phyloP scores from a whole-genome alignment of 2,113 vertebrate genomes.

The Xiphorhynchus elegans region DNA sequence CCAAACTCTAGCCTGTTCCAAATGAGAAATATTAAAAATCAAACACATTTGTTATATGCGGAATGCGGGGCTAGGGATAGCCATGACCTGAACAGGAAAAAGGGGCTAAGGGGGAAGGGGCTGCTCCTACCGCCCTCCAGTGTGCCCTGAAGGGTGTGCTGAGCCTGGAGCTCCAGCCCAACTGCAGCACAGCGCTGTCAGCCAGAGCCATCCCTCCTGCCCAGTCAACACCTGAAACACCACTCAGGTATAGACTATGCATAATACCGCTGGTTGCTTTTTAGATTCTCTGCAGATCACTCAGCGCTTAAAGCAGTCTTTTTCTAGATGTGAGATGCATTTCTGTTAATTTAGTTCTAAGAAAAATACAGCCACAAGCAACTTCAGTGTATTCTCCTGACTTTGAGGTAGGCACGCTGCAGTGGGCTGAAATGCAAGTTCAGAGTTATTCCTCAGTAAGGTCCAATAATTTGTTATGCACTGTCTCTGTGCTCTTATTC shows the following conservation, averaged over 20 bases:
- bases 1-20: not conserved
- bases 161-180: accelerated
- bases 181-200: accelerated
- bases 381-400: accelerated
- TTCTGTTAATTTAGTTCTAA: not conserved
- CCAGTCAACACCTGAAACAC: not conserved
- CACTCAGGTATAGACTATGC: accelerated
- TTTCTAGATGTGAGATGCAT: not conserved
- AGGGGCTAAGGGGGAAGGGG: not conserved
- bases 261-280: not conserved
- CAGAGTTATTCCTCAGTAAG: not conserved
- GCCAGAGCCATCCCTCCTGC: not conserved
- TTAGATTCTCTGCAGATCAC: not conserved
- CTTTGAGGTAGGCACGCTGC: not conserved
- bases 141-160: accelerated
- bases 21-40: not conserved
- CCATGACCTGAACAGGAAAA: not conserved
- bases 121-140: not conserved
- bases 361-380: not conserved
- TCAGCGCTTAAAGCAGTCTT: not conserved
- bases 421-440: not conserved
- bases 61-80: not conserved
- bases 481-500: not conserved
- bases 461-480: not conserved
- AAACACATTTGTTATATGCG: not conserved